Evolutionary conservation across 2,113 vertebrate genomes (phyloP).

Genomic region (Columbina picui): DNA sequence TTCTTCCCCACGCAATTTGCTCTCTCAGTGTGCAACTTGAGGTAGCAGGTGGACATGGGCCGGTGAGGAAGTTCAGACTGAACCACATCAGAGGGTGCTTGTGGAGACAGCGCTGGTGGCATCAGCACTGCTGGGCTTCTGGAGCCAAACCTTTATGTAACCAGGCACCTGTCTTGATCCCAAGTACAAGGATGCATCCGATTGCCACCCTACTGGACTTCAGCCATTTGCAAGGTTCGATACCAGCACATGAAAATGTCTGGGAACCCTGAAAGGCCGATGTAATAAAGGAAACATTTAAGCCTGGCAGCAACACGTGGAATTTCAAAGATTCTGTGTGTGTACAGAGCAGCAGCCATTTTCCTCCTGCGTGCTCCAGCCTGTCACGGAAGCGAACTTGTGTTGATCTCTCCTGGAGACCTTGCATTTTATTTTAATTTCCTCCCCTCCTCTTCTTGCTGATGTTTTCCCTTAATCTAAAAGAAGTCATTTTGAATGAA

Average conservation of each 20-base stretch:
- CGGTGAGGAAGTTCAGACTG: background rate
- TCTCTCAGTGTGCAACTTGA: background rate
- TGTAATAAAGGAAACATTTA: background rate
- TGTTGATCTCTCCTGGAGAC: background rate
- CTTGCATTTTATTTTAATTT: background rate
- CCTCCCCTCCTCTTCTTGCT: background rate
- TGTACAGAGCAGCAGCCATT: background rate
- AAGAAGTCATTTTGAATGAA: conserved; percentile 29
- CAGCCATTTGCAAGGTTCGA: background rate
- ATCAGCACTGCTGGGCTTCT: background rate
- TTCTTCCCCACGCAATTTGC: background rate
- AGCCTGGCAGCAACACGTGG: background rate
- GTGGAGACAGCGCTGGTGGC: rapidly evolving
- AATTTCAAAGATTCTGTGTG: background rate
- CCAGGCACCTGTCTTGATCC: rapidly evolving
- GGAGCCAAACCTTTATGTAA: background rate
- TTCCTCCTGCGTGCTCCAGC: conserved; percentile 6
- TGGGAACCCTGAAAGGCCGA: background rate
- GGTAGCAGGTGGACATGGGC: background rate
- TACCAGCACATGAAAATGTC: background rate
- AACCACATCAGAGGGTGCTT: background rate
- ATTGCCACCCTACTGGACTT: background rate
- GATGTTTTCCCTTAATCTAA: conserved; percentile 25
- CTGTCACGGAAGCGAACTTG: background rate
- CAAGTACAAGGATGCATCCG: background rate